A percentile compares a stretch with the other conserved stretches of the same genome.
Evolutionary conservation across 2,113 vertebrate species (phyloP).

Genomic region (Elephas maximus): DNA sequence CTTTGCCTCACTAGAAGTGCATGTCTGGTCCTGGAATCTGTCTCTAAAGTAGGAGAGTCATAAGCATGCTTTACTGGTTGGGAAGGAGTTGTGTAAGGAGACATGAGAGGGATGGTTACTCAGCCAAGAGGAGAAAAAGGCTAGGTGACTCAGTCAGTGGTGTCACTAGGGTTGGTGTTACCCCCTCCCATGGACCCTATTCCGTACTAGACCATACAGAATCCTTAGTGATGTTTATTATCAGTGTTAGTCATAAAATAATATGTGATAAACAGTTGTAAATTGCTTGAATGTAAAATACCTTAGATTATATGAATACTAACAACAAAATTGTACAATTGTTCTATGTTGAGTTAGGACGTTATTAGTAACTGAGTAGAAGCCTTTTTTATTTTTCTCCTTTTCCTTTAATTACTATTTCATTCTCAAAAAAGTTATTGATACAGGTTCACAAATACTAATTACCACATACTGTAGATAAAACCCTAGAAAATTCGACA

Average conservation of each 20-base stretch:
- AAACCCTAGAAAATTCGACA: not conserved
- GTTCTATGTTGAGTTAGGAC: no score
- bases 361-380: not conserved
- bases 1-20: not conserved
- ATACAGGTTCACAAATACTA: not conserved
- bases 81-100: not conserved
- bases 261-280: not conserved
- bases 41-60: slow-evolving; percentile 49
- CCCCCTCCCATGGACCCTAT: no score
- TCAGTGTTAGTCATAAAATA: no score
- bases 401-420: not conserved
- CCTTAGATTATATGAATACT: not conserved
- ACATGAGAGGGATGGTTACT: not conserved
- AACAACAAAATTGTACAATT: not conserved
- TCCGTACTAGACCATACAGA: no score
- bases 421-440: not conserved
- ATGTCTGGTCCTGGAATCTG: not conserved
- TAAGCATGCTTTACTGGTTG: not conserved
- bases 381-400: not conserved
- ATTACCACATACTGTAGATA: not conserved
- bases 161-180: not conserved
- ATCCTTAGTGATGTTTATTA: no score
- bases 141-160: not conserved
- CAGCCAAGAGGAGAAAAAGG: not conserved
- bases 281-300: not conserved